phyloP scores from a whole-genome alignment of 2,888 invertebrate genomes.

The Myopa tessellatipennis region DNA sequence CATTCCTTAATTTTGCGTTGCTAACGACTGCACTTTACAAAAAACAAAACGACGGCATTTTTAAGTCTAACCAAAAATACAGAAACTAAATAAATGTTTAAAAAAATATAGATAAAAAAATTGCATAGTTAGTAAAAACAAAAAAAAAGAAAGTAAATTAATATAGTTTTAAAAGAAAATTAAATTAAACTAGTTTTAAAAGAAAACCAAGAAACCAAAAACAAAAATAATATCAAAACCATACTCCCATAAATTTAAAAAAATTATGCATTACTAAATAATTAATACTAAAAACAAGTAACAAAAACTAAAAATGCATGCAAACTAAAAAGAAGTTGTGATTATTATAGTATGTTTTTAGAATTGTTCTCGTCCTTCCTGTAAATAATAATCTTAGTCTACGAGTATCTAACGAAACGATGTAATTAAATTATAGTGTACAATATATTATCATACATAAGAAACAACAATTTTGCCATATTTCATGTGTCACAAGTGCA shows the following conservation, averaged over 20 bases:
- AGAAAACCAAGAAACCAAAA: background rate
- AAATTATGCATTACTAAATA: background rate
- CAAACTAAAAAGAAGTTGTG: conserved; percentile 35
- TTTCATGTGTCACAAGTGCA: background rate
- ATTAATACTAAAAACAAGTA: background rate
- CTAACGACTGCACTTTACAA: background rate
- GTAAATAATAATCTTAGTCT: conserved; percentile 26
- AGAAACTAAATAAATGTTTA: conserved; percentile 30
- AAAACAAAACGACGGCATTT: conserved; percentile 12
- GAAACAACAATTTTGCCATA: background rate
- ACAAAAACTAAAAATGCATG: background rate
- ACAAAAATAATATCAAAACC: background rate
- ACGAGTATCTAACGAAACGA: background rate
- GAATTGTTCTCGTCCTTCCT: conserved; percentile 7
- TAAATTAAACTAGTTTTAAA: background rate
- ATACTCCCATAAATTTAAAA: background rate
- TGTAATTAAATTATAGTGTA: background rate
- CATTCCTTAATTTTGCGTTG: conserved; percentile 31
- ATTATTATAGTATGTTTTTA: conserved; percentile 32
- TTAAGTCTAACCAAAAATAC: conserved; percentile 15
- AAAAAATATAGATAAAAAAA: conserved; percentile 24
- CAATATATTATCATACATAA: background rate
- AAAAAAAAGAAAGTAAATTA: too few species aligned
- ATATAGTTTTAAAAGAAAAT: too few species aligned
- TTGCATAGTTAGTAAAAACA: conserved; percentile 14